Evolutionary conservation across 92 coral and sea anemone genomes (phyloP).

Genomic region (Montipora capitata): DNA sequence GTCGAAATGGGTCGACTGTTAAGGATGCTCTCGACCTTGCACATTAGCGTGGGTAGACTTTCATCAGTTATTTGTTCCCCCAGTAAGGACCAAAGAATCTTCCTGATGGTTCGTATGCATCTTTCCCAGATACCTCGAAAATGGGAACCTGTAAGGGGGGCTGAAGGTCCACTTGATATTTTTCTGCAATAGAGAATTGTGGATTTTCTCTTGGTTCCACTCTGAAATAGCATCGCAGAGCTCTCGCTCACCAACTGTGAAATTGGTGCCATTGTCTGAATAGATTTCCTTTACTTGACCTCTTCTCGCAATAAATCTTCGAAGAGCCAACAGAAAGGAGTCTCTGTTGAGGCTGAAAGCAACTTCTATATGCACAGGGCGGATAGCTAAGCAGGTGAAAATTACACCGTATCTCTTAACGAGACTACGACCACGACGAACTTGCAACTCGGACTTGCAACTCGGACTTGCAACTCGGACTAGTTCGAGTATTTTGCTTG

Average conservation of each 20-base stretch:
- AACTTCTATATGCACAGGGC: constrained; percentile 36
- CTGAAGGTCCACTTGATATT: constrained; percentile 57
- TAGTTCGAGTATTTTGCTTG: too few relatives aligned
- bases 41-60: constrained; percentile 46
- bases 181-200: constrained; percentile 42
- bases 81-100: constrained; percentile 23
- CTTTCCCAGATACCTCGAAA: constrained; percentile 67
- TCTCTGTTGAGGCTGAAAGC: constrained; percentile 15
- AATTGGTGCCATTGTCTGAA: constrained; percentile 53
- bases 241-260: constrained; percentile 45
- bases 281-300: constrained; percentile 41
- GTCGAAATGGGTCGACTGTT: constrained; percentile 51
- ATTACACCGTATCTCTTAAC: constrained; percentile 40
- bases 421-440: constrained; percentile 26
- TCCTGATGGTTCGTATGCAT: constrained; percentile 55
- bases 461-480: too few relatives aligned
- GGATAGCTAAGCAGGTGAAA: constrained; percentile 19
- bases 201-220: constrained; percentile 53
- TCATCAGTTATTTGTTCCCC: constrained; percentile 50
- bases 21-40: constrained; percentile 42
- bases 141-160: constrained; percentile 58
- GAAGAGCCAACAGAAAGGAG: constrained; percentile 18
- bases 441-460: too few relatives aligned
- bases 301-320: constrained; percentile 45
- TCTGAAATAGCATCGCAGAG: constrained; percentile 18